Base-by-base conservation (phyloP, 1,140 invertebrate genomes). In the Hyphantria cunea region DNA sequence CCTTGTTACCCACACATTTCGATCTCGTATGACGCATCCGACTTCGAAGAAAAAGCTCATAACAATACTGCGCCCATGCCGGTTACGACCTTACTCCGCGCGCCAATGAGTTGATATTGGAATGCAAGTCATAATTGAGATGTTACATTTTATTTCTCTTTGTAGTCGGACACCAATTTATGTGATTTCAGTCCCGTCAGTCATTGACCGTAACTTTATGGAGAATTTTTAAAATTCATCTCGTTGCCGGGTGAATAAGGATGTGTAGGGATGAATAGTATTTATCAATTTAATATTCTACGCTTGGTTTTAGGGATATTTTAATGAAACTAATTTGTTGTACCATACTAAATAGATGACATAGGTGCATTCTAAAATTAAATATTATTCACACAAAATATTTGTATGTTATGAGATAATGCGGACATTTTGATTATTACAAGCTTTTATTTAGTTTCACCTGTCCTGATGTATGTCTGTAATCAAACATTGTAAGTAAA, bases 21-120 rank as follows among this genome's bases (percentile, higher is more conserved):
- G 66, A 78, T 76, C 64, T 76, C 61, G 69, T 66, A 80, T 84
- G 82, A 82, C 78, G 77, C 78, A 81, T 76, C 66, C 72, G 15
- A 60, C 51, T 60, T 45, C 37, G 31, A 37, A 39, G 9, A 34
- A 39, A 64, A 69, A 61, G 51, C 50, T 54, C 17, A 51, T 48
- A 49, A 49, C 56, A 41, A 50, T 49, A 50, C 48, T 32, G 6
- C 31, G 13, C 25, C 10, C 39, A 51, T 17, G 33, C 37, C 17
- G 50, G 15, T 51, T 33, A 50, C 34, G 31, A 44, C 56, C 25
- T 44, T 60, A 60, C 48, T 7, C 14, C 32, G 4, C 41, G 12
- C 6, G 37, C 0, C 12, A 50, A 60, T 31, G 33, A 51, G 50
- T 41, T 55, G 13, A 64, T 44, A 64, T 55, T 56, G 45, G 33